phyloP scores from a whole-genome alignment of 2,888 invertebrate genomes.

The Eledona agricola region DNA sequence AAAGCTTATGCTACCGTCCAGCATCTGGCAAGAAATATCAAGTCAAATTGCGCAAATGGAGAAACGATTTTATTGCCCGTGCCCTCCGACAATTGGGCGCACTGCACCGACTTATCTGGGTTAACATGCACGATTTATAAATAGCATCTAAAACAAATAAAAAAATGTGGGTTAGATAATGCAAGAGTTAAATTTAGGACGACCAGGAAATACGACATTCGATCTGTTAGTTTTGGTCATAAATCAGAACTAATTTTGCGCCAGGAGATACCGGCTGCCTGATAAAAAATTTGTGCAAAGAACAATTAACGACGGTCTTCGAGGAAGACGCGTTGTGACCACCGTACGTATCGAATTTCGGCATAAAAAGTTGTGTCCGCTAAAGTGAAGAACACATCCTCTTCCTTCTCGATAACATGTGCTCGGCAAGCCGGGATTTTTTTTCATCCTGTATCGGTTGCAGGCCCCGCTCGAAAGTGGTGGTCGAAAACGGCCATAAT shows the following conservation, averaged over 20 bases:
- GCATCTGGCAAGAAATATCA: constrained; percentile 24
- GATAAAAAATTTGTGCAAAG: too few relatives aligned
- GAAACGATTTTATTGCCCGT: constrained; percentile 11
- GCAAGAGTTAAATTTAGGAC: too few relatives aligned
- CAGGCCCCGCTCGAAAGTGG: constrained; percentile 8
- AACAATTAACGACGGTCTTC: constrained; percentile 24
- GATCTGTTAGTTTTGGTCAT: constrained; percentile 39
- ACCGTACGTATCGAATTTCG: constrained; percentile 44
- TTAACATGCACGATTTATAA: constrained; percentile 16
- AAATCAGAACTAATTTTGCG: constrained; percentile 45
- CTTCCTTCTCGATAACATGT: constrained; percentile 47
- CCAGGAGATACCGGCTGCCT: constrained; percentile 44
- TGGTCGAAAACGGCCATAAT: constrained; percentile 10
- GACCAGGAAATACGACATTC: constrained; percentile 42
- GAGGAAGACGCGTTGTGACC: constrained; percentile 12
- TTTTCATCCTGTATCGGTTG: constrained; percentile 16
- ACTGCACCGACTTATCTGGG: constrained; percentile 9
- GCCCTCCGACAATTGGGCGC: constrained; percentile 1
- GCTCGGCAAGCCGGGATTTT: constrained; percentile 40
- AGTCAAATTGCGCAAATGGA: constrained; percentile 18
- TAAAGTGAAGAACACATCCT: constrained; percentile 45
- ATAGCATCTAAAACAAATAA: constrained; percentile 27
- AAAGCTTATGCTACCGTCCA: constrained; percentile 8
- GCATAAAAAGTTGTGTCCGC: constrained; percentile 50
- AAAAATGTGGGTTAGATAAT: constrained; percentile 26